Base-by-base conservation (phyloP, 2,797 vertebrate genomes). In the Champsocephalus esox region DNA sequence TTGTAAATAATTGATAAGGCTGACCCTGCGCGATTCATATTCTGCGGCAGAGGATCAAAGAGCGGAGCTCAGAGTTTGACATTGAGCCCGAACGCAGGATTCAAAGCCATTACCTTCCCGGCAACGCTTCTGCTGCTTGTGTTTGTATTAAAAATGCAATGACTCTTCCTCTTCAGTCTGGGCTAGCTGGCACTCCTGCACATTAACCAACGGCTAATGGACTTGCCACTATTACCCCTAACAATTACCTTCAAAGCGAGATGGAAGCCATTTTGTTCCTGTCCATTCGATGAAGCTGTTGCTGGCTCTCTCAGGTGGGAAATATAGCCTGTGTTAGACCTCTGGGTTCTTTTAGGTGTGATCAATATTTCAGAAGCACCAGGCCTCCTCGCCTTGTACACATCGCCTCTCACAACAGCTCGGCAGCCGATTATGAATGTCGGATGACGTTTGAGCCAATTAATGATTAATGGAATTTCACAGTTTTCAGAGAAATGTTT, bases 1-100 rank as follows among this genome's bases (percentile, higher is more conserved):
- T 80, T 81, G 86, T 95, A 94, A 95, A 92, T 94, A 94, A 94
- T 95, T 94, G 92, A 95, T 90, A 92, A 82, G 76, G 82, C 90
- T 89, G 92, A 88, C 93, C 84, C 90, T 83, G 88, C 89, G 70
- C 70, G 79, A 88, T 94, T 93, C 89, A 88, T 87, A 91, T 93
- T 92, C 88, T 89, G 89, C 81, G 41, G 89, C 86, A 87, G 69
- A 92, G 79, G 91, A 93, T 90, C 89, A 93, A 93, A 90, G 87
- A 84, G 79, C 82, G 70, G 63, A 70, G 69, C 90, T 88, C 81
- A 12, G 84, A 86, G 81, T 71, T 75, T 94, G 93, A 92, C 91
- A 93, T 82, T 95, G 92, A 94, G 88, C 79, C 77, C 69, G 55
- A 70, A 70, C 71, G 77, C 85, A 81, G 73, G 87, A 94, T 93